These are phyloP conservation scores for Tipula lateralis DNA, from an alignment of 2,888 invertebrate genomes.

Conservation along the genomic window DNA sequence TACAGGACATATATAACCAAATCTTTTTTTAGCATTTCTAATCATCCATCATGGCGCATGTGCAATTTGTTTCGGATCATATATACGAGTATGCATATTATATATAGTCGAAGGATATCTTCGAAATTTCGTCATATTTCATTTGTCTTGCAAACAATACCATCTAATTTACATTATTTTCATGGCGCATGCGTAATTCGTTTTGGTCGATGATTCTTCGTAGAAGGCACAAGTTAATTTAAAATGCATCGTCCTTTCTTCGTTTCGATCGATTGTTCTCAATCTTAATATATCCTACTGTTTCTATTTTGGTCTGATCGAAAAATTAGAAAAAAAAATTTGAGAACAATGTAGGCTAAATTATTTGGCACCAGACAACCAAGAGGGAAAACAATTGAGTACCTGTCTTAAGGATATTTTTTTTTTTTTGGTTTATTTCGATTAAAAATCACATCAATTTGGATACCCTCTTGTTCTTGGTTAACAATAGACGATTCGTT, in stretches of 20 bases:
- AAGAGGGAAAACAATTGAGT: neutral
- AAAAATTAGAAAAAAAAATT: too few species aligned
- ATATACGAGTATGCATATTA: too few species aligned
- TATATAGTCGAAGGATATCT: too few species aligned
- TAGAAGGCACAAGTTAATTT: slow-evolving; percentile 14
- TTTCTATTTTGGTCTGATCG: slow-evolving; percentile 7
- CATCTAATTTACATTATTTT: neutral
- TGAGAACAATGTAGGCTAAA: neutral
- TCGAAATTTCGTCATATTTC: neutral
- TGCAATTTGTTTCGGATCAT: neutral
- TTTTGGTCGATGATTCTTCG: neutral
- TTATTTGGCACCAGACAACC: slow-evolving; percentile 19
- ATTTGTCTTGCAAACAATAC: neutral
- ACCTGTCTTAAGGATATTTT: neutral
- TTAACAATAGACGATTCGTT: neutral
- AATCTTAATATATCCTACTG: neutral
- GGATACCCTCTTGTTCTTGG: neutral
- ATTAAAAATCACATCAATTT: slow-evolving; percentile 24
- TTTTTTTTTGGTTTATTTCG: neutral
- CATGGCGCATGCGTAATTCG: slow-evolving; percentile 19
- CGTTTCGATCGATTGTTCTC: neutral
- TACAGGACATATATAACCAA: neutral
- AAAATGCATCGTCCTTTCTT: neutral
- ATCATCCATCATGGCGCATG: neutral
- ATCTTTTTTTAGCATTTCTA: too few species aligned